Conservation (phyloP, 2,113 vertebrate genomes). For the Calidris pygmaea region DNA sequence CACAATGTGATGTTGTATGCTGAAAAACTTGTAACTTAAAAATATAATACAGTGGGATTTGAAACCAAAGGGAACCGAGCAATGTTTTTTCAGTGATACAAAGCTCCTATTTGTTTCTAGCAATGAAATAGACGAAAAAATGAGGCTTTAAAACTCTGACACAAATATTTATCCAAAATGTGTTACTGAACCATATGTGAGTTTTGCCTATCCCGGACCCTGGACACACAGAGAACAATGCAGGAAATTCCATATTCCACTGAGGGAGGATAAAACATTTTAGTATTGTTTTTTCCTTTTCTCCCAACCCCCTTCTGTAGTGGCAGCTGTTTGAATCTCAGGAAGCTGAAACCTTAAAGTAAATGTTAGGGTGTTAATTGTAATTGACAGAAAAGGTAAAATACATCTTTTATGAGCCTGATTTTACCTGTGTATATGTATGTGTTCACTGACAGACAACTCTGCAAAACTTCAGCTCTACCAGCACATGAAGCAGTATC, state of each 20-base stretch:
- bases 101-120: not conserved
- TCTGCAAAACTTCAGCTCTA: not conserved
- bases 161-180: not conserved
- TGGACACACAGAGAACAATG: not conserved
- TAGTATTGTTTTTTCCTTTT: not conserved
- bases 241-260: conserved; percentile 24
- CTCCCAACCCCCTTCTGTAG: not conserved
- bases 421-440: not conserved
- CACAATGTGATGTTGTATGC: not conserved
- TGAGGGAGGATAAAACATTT: conserved; percentile 1
- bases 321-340: not conserved
- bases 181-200: not conserved
- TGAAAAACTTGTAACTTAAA: not conserved
- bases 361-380: not conserved
- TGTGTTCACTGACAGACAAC: not conserved
- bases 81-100: not conserved
- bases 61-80: not conserved
- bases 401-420: not conserved
- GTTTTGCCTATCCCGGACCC: not conserved
- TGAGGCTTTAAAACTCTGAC: not conserved
- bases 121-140: not conserved
- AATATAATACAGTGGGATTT: not conserved
- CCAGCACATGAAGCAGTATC: not conserved
- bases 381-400: not conserved
- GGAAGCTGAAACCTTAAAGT: not conserved